These are phyloP conservation scores for Kryptopterus vitreolus DNA, from an alignment of 2,797 vertebrate species.

Conservation along the genomic window DNA sequence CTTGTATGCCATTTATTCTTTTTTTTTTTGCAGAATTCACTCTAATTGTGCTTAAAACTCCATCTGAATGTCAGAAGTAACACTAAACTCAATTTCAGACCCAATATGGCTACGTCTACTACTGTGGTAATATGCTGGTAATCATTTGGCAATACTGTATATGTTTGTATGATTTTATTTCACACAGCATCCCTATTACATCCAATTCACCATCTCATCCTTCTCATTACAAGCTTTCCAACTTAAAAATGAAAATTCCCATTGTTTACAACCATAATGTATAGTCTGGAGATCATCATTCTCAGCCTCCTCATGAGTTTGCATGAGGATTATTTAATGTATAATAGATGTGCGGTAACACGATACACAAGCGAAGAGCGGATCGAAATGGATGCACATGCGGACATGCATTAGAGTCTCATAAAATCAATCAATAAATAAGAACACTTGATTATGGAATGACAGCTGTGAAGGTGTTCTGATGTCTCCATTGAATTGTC, in stretches of 20 bases:
- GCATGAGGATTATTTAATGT: conserved; percentile 24
- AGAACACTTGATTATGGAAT: no score
- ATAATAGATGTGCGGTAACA: neutral
- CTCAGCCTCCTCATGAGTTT: neutral
- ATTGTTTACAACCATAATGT: neutral
- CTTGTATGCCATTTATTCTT: neutral
- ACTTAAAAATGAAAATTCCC: no score
- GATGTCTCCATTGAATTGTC: no score
- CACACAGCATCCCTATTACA: conserved; percentile 24
- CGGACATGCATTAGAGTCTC: no score
- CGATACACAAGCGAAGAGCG: neutral
- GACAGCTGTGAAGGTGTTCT: no score
- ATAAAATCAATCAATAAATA: no score
- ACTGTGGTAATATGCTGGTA: no score
- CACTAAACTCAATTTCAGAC: conserved; percentile 8
- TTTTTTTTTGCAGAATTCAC: neutral
- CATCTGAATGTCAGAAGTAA: neutral
- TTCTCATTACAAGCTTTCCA: conserved; percentile 26
- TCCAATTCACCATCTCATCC: conserved; percentile 3
- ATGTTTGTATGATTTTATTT: conserved; percentile 7
- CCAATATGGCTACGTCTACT: conserved; percentile 1
- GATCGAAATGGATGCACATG: neutral
- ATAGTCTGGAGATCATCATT: neutral
- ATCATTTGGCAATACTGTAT: no score
- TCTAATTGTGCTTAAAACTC: conserved; percentile 9